phyloP scores from a whole-genome alignment of 2,888 invertebrate species.

The Eristalis tenax region DNA sequence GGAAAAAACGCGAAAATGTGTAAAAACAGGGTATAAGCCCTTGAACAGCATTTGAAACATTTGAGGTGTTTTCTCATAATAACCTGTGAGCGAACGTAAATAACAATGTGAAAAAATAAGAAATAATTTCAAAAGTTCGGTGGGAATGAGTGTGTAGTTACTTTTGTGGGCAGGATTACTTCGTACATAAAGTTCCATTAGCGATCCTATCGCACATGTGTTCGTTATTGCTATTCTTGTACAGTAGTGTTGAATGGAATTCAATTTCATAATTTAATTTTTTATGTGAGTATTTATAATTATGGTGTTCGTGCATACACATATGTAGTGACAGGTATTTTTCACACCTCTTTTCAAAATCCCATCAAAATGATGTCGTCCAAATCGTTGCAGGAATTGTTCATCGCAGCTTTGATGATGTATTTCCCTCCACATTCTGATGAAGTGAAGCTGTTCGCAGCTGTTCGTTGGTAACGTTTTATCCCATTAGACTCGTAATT shows the following conservation, averaged over 20 bases:
- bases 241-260: neutral
- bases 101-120: slow-evolving; percentile 18
- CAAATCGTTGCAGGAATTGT: neutral
- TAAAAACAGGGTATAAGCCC: slow-evolving; percentile 38
- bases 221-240: neutral
- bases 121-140: slow-evolving; percentile 56
- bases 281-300: neutral
- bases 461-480: too few species aligned
- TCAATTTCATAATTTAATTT: neutral
- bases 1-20: slow-evolving; percentile 8
- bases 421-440: neutral
- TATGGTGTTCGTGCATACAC: neutral
- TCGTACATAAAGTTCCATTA: neutral
- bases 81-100: slow-evolving; percentile 25
- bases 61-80: slow-evolving; percentile 62
- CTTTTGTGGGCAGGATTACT: neutral
- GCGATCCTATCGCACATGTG: neutral
- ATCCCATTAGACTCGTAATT: too few species aligned
- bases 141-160: neutral
- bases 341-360: neutral
- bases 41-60: slow-evolving; percentile 45
- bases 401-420: neutral
- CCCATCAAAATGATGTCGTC: neutral
- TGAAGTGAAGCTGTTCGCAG: too few species aligned
- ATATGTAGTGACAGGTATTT: neutral